Base-by-base conservation (phyloP, 2,113 vertebrate species). In the Symphodus melops region DNA sequence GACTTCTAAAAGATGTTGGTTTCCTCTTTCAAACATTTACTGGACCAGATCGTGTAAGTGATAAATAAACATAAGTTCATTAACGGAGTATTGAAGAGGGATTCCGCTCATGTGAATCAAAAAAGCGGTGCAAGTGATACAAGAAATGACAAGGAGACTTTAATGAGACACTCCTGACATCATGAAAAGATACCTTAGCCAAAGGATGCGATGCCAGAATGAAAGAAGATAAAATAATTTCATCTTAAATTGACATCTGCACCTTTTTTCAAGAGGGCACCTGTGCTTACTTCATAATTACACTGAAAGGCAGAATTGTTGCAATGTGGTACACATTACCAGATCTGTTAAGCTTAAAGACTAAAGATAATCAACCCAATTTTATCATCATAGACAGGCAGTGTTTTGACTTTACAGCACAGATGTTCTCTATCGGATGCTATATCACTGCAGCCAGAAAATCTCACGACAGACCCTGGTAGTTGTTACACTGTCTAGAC, bases 141-240 rank as follows among this genome's bases (percentile, higher is more conserved):
- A 60, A 68, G 66, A 53, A 25, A 55, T 66, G 81, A 70, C 59
- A 69, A 49, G 74, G 41, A 44, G 57, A 69, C 64, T 81, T 57
- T 76, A 76, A 85, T 66, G 52, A 83, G 77, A 78, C 72, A n/a
- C 56, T 78, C 48, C 59, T 67, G 62, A 81, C 80, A 78, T 85
- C 73, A 48, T 10, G 28, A 77, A 82, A 83, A 69, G 72, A 69
- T 44, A 68, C 57, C 25, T 67, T 44, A 62, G 46, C 28, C 5
- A 33, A 33, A 33, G 4, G 72, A 55, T 73, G 72, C 72, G 57
- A 44, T 39, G n/a, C 77, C 70, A 19, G 56, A 69, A 46, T 62
- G 61, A 68, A 49, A 49, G 25, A 76, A 84, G 65, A 77, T 79
- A 44, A 85, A 82, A 64, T 48, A 52, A 16, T 23, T 51, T 62